Evolutionary conservation across 2,888 invertebrate genomes (phyloP).

Genomic region (Amblyjoppa proteus): DNA sequence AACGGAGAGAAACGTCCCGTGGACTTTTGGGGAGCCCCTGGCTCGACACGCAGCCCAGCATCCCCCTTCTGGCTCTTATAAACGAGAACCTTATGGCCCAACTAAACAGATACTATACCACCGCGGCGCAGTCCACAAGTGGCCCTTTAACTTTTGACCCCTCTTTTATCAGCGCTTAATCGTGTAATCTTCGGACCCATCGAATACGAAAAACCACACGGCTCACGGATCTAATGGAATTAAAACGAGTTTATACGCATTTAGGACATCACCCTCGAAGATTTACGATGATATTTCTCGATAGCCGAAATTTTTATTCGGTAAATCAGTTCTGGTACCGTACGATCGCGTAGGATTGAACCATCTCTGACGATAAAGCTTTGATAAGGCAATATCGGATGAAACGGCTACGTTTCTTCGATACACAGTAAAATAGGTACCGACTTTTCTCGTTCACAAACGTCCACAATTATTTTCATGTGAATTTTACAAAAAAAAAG

Average conservation of each 20-base stretch:
- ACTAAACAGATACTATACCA: slow-evolving; percentile 84
- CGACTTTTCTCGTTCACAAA: too few species aligned
- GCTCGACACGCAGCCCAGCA: slow-evolving; percentile 69
- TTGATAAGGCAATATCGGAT: neutral
- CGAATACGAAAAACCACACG: slow-evolving; percentile 54
- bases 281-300: slow-evolving; percentile 47
- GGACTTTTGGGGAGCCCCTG: slow-evolving; percentile 73
- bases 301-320: neutral
- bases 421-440: too few species aligned
- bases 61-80: slow-evolving; percentile 79
- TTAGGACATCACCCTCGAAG: neutral
- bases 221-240: slow-evolving; percentile 33
- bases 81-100: slow-evolving; percentile 84
- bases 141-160: slow-evolving; percentile 85
- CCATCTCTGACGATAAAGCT: neutral
- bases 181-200: slow-evolving; percentile 79
- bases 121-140: slow-evolving; percentile 83
- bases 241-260: slow-evolving; percentile 28
- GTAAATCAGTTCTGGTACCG: neutral
- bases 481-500: too few species aligned
- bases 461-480: too few species aligned
- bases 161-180: slow-evolving; percentile 83
- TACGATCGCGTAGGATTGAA: neutral
- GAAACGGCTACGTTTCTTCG: neutral
- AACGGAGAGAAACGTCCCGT: slow-evolving; percentile 49